phyloP scores from a whole-genome alignment of 1,140 invertebrate genomes.

The Octopus sinensis region DNA sequence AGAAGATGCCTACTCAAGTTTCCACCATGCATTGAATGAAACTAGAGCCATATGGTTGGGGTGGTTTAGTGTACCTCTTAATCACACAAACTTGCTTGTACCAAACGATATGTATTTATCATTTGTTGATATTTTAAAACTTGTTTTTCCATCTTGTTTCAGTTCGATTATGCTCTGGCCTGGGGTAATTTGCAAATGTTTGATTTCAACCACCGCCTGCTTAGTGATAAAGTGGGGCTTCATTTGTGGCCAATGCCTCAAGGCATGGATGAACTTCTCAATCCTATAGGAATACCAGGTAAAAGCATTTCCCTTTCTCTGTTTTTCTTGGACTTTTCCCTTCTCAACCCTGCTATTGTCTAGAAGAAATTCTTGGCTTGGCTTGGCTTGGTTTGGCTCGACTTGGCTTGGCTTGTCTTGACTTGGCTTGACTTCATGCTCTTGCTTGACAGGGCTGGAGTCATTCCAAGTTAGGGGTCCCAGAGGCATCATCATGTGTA shows the following conservation, averaged over 20 bases:
- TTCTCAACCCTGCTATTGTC: neutral
- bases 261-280: constrained; percentile 76
- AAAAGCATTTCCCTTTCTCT: neutral
- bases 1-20: no score
- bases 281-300: constrained; percentile 76
- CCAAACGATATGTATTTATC: no score
- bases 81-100: no score
- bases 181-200: constrained; percentile 94
- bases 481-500: no score
- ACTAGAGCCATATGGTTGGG: no score
- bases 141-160: constrained; percentile 15
- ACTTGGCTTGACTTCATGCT: neutral
- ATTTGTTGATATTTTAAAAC: neutral
- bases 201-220: constrained; percentile 85
- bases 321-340: neutral
- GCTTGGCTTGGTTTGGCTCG: neutral
- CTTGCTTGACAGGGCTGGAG: neutral
- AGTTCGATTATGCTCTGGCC: constrained; percentile 77
- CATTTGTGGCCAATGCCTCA: constrained; percentile 89
- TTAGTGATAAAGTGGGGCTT: constrained; percentile 78
- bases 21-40: no score
- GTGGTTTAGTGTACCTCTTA: no score
- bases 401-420: neutral
- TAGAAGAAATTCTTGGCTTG: neutral
- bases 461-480: no score